phyloP scores from a whole-genome alignment of 2,113 vertebrate genomes.

The Pungitius pungitius region DNA sequence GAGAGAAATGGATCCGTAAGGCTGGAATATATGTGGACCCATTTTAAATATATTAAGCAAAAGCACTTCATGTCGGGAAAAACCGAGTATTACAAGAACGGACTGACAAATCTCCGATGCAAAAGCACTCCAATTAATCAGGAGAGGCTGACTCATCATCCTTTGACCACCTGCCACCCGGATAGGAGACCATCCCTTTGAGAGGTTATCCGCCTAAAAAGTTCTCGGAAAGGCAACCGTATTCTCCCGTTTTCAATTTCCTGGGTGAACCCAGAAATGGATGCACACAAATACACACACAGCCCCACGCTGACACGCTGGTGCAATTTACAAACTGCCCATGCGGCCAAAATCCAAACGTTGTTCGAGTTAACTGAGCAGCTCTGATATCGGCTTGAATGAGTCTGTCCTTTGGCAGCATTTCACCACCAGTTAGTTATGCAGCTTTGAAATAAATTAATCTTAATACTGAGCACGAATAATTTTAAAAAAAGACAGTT shows the following conservation, averaged over 20 bases:
- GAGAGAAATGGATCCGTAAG: background rate
- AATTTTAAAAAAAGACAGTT: background rate
- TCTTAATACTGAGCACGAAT: background rate
- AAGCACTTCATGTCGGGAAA: slow-evolving; percentile 13
- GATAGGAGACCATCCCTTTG: slow-evolving; percentile 28
- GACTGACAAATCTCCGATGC: slow-evolving; percentile 21
- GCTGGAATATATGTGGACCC: slow-evolving; percentile 10
- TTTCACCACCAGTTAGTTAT: background rate
- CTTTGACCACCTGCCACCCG: slow-evolving; percentile 33
- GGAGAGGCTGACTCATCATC: slow-evolving; percentile 51
- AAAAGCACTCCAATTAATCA: slow-evolving; percentile 36
- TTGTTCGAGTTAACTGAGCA: background rate
- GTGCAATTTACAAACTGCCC: slow-evolving; percentile 17
- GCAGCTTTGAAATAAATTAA: slow-evolving; percentile 11
- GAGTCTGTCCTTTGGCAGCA: slow-evolving; percentile 5
- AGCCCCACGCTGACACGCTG: background rate
- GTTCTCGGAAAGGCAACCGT: slow-evolving; percentile 24
- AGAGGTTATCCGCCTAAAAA: slow-evolving; percentile 49
- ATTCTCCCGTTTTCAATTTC: slow-evolving; percentile 17
- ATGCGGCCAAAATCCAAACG: too few relatives aligned
- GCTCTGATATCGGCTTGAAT: slow-evolving; percentile 13
- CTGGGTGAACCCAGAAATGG: slow-evolving; percentile 11
- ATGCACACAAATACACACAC: slow-evolving; percentile 6
- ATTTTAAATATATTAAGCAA: slow-evolving; percentile 16
- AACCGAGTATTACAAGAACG: slow-evolving; percentile 7